Conservation (phyloP, 2,888 invertebrate genomes). For the Sylvicola fuscatus region DNA sequence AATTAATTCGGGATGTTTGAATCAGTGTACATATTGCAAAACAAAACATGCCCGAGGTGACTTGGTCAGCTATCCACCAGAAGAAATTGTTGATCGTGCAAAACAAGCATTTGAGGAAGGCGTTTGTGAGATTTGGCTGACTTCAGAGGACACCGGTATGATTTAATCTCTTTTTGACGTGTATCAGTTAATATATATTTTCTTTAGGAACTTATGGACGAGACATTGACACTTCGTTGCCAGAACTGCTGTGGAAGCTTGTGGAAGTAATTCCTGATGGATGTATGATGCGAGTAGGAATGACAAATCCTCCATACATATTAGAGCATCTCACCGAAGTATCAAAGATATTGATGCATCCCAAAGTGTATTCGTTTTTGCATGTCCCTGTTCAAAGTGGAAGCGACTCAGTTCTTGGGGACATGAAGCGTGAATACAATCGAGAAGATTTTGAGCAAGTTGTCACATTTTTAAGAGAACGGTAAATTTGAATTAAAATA, state of each 20-base stretch:
- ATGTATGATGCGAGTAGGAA: constrained; percentile 73
- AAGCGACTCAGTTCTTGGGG: constrained; percentile 80
- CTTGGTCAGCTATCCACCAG: constrained; percentile 79
- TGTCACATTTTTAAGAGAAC: constrained; percentile 57
- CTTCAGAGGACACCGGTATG: constrained; percentile 85
- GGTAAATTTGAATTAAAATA: constrained; percentile 26
- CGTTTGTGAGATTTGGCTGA: constrained; percentile 92
- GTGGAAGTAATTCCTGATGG: constrained; percentile 41
- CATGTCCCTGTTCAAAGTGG: constrained; percentile 97
- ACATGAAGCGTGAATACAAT: constrained; percentile 93
- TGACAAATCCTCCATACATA: constrained; percentile 98
- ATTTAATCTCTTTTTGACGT: constrained; percentile 6
- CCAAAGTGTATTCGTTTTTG: constrained; percentile 82
- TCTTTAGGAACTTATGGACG: constrained; percentile 63
- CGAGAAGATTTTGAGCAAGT: constrained; percentile 76
- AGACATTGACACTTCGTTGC: constrained; percentile 77
- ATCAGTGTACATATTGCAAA: constrained; percentile 98
- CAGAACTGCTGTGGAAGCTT: constrained; percentile 67
- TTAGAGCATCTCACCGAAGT: constrained; percentile 84
- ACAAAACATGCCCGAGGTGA: constrained; percentile 95
- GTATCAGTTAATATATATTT: background rate
- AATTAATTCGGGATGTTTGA: constrained; percentile 89
- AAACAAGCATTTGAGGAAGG: constrained; percentile 76
- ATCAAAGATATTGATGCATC: constrained; percentile 66
- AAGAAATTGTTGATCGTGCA: constrained; percentile 75